Conservation (phyloP, 2,797 vertebrate species). For the Micromesistius poutassou region DNA sequence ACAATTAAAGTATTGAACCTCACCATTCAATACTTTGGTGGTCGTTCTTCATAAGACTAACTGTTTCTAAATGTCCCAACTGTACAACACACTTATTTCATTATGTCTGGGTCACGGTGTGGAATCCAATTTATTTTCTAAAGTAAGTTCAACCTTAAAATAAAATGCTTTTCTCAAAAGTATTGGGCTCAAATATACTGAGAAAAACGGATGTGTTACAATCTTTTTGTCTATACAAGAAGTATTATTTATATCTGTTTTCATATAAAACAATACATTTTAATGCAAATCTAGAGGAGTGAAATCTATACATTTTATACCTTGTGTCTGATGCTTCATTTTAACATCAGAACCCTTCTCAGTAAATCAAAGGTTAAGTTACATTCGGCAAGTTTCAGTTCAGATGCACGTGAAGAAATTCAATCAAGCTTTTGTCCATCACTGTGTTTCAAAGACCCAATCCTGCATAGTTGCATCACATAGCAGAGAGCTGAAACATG, state of each 20-base stretch:
- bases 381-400: neutral
- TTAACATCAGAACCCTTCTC: neutral
- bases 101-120: too few relatives aligned
- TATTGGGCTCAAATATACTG: neutral
- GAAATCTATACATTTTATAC: neutral
- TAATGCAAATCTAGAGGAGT: neutral
- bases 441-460: neutral
- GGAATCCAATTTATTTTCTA: neutral
- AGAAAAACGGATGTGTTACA: neutral
- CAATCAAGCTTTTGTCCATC: neutral
- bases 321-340: neutral
- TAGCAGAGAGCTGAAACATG: conserved; percentile 33
- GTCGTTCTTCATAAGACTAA: neutral
- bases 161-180: neutral
- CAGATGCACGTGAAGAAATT: neutral
- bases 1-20: neutral
- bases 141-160: neutral
- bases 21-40: conserved; percentile 14
- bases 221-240: too few relatives aligned
- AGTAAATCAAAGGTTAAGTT: neutral
- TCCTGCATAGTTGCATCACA: conserved; percentile 50
- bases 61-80: neutral
- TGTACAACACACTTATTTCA: neutral
- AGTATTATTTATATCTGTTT: too few relatives aligned
- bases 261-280: too few relatives aligned